These are phyloP conservation scores for Crepidodera aurea DNA, from an alignment of 2,888 invertebrate species.

Conservation along the genomic window DNA sequence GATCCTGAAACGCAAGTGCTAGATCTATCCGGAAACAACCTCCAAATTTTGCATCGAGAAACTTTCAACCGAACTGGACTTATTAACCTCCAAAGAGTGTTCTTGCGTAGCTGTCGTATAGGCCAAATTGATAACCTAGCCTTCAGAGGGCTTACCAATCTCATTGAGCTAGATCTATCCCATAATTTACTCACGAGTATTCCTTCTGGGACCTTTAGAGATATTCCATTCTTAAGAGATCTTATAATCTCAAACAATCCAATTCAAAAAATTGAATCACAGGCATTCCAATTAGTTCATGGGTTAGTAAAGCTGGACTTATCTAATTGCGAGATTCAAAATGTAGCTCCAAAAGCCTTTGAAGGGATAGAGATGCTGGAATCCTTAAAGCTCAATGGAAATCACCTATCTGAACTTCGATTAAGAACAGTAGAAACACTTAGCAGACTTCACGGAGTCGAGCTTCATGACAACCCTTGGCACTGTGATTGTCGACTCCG, in stretches of 20 bases:
- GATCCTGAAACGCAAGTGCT: slow-evolving; percentile 91
- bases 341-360: slow-evolving; percentile 80
- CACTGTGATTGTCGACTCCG: slow-evolving; percentile 85
- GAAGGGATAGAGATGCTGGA: slow-evolving; percentile 79
- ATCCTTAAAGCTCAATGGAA: slow-evolving; percentile 81
- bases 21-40: slow-evolving; percentile 87
- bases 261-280: slow-evolving; percentile 78
- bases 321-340: slow-evolving; percentile 81
- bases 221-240: slow-evolving; percentile 83
- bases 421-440: slow-evolving; percentile 77
- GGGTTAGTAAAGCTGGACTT: slow-evolving; percentile 84
- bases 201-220: slow-evolving; percentile 80
- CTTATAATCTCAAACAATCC: slow-evolving; percentile 83
- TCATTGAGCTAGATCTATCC: slow-evolving; percentile 88
- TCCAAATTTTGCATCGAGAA: slow-evolving; percentile 83
- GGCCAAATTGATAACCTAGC: slow-evolving; percentile 87
- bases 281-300: slow-evolving; percentile 77
- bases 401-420: slow-evolving; percentile 77
- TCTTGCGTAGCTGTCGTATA: slow-evolving; percentile 83
- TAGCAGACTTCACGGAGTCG: slow-evolving; percentile 79
- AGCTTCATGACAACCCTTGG: slow-evolving; percentile 89
- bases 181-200: slow-evolving; percentile 82
- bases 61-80: slow-evolving; percentile 83
- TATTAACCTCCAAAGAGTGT: slow-evolving; percentile 86
- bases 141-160: slow-evolving; percentile 85